Evolutionary conservation across 2,888 invertebrate genomes (phyloP), one percentile per base, ranked within the genome.

Genomic region (Macrophya annulata): DNA sequence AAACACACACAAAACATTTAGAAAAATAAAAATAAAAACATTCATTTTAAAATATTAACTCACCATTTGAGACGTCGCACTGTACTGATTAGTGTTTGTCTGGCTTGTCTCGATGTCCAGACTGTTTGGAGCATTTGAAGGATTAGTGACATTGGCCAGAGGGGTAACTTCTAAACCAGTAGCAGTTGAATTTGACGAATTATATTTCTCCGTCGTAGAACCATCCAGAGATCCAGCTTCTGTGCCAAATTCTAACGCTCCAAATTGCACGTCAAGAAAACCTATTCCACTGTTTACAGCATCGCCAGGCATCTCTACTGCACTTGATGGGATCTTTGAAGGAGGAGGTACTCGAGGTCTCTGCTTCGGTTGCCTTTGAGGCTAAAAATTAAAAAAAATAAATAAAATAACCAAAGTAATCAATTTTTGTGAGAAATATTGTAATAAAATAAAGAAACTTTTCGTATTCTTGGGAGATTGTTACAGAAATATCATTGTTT

Each of bases 251-350:
- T 98, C 98, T 89, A 98, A 94, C 4, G 97, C 98, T 51, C 98
- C 98, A 94, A 99, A 99, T 94, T 99, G 98, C 88, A 99, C 98
- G 94, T 99, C 99, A 89, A 99, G 95, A 93, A 97, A 96, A 87
- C 95, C 96, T 88, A 96, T 96, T 88, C 96, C 96, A 86, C 96
- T 96, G 91, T 96, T 96, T 17, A 96, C 94, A 85, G 97, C 95
- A 90, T 98, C 98, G 87, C 98, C 98, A 0, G 99, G 99, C 99
- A 99, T 99, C 94, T 99, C 99, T 62, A 99, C 99, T 37, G 99
- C 99, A 85, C 97, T 97, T 84, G 98, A 95, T 68, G 99, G 99
- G 91, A 99, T 99, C 97, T 98, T 93, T 10, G 94, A 92, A 48
- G 93, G 93, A 9, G 93, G 93, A 59, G 93, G 93, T 45, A 92